Evolutionary conservation across 1,140 invertebrate species (phyloP), one percentile per base, ranked within the genome.

Genomic region (Drosophila repleta): DNA sequence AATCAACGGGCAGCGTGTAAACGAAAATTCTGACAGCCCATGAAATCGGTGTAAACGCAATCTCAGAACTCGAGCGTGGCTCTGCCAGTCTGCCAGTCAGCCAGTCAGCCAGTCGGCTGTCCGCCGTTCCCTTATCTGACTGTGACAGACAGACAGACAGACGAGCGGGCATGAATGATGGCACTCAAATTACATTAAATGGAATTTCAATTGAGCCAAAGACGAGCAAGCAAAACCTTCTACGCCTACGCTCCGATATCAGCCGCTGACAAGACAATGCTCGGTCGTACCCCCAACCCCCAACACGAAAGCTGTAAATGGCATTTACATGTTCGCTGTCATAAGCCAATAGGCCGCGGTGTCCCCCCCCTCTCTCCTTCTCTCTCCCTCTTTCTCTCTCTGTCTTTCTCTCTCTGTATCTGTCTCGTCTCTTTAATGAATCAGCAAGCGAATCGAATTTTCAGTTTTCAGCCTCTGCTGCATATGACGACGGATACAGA

Each of bases 141-240:
- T 60, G 66, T 55, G 58, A 45, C 58, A 39, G 49, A 37, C 66
- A 46, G 39, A 48, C 51, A 17, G 53, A 41, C 18, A n/a, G 55
- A 26, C n/a, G 11, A 49, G 20, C 8, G 5, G 43, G 52, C 69
- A 87, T 85, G 81, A 85, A 87, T 85, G 81, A 85, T 85, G 81
- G 82, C 81, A 81, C 82, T 85, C 81, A 82, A 85, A 85, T 85
- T 85, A 87, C 78, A 85, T 88, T 87, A 85, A 87, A 85, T 82
- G 81, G 81, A 84, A 84, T 84, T 84, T 70, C 81, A 85, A 84
- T 84, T 84, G 81, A 71, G 68, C 51, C 77, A 72, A 78, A 64
- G 74, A 82, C 70, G 46, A 53, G 56, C 73, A 68, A 53, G 56
- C 73, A 68, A 53, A 69, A 60, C 74, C 61, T 65, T 46, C 10